Evolutionary conservation across 2,113 vertebrate genomes (phyloP), one percentile per base, ranked within the genome.

Genomic region (Bos taurus): DNA sequence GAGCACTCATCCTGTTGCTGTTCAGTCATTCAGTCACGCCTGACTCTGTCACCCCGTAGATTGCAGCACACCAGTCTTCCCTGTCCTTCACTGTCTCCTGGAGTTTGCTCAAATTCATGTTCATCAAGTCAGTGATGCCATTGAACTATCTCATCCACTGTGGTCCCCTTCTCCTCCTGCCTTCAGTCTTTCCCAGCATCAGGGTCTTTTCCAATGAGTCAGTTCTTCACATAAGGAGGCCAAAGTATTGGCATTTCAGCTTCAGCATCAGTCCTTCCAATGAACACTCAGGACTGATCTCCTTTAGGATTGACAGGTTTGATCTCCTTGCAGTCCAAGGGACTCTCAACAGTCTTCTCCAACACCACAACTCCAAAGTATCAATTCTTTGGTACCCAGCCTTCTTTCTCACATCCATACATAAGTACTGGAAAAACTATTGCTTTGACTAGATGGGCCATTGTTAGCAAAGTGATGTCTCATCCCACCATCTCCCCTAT

Each of bases 1-100:
- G 0, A 2, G 1, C 0, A 2, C 1, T 19, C 40, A 26, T 13
- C 40, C 40, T 43, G 36, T 26, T 77, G 23, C 4, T 0, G 3
- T 4, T 77, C 40, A 77, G 36, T 26, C 1, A 5, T 13, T 26
- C 36, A 77, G 71, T 43, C 40, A 7, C 4, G 71, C 40, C 71
- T 26, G 40, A 43, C 36, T 7, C 71, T 21, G 19, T 25, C 36
- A 43, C 23, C 23, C 71, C 36, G 0, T 43, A 23, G 36, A 14
- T 23, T 25, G 71, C n/a, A 71, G 67, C 67, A 71, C 67, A 3
- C 19, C 71, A 77, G 71, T 6, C 40, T 26, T 7, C 71, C 71
- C 71, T 14, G 12, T 26, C 71, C 71, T 26, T 77, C 71, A 43
- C 40, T 15, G 71, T 43, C 71, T 77, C 71, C 40, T 13, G 40